Evolutionary conservation across 2,797 vertebrate species (phyloP).

Genomic region (Avahi laniger): DNA sequence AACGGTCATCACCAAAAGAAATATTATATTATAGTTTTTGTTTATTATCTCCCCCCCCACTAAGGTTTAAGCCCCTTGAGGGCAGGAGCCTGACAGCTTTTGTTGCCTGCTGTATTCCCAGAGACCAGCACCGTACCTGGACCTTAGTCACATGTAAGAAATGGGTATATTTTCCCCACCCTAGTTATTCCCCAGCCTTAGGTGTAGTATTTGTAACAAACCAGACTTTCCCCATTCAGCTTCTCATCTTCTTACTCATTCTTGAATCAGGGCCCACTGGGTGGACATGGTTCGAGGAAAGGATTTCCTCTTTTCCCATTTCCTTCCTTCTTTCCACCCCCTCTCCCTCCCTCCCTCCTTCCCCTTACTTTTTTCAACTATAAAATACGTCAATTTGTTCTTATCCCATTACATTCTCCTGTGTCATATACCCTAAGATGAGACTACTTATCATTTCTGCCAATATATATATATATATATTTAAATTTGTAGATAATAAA

Average conservation of each 20-base stretch:
- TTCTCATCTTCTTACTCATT: neutral
- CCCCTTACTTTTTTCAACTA: neutral
- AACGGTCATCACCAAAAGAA: neutral
- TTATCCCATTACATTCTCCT: neutral
- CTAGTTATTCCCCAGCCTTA: neutral
- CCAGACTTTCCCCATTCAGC: neutral
- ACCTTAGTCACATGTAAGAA: neutral
- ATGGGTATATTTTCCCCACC: neutral
- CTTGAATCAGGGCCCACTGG: neutral
- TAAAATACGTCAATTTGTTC: neutral
- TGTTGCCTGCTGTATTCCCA: neutral
- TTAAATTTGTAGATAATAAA: neutral
- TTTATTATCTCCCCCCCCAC: neutral
- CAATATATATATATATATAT: neutral
- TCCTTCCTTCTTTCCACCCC: neutral
- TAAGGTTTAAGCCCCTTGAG: neutral
- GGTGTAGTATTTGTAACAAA: neutral
- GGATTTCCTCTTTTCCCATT: neutral
- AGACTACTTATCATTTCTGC: neutral
- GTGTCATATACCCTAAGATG: neutral
- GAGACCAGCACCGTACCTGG: neutral
- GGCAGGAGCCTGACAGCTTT: neutral
- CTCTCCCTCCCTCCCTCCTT: rapidly evolving
- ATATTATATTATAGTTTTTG: neutral
- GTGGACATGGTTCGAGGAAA: neutral